These are phyloP conservation scores for Lagorchestes hirsutus DNA, from an alignment of 2,797 vertebrate genomes.

Conservation along the genomic window DNA sequence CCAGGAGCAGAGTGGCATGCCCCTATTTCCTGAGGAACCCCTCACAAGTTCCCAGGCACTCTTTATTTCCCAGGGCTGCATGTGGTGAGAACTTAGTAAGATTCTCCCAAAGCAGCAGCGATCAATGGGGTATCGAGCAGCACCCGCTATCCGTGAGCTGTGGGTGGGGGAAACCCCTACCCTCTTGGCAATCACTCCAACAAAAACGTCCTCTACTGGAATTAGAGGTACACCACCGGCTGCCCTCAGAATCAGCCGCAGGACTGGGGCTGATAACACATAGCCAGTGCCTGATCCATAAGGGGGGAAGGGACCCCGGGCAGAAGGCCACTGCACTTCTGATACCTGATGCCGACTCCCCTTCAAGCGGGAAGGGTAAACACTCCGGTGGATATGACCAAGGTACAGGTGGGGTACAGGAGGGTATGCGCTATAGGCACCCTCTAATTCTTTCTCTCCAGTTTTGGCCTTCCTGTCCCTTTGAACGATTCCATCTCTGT, in stretches of 20 bases:
- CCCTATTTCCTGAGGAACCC: slow-evolving; percentile 64
- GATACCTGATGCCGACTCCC: slow-evolving; percentile 88
- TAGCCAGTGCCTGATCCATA: slow-evolving; percentile 95
- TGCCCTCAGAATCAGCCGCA: slow-evolving; percentile 85
- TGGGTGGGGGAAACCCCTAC: slow-evolving; percentile 91
- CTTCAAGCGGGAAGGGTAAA: slow-evolving; percentile 86
- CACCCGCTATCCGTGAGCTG: slow-evolving; percentile 89
- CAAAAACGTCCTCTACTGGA: slow-evolving; percentile 91
- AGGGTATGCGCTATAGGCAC: slow-evolving; percentile 82
- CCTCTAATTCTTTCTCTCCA: slow-evolving; percentile 88
- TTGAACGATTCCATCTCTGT: slow-evolving; percentile 81
- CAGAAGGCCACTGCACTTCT: slow-evolving; percentile 80
- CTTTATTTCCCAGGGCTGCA: slow-evolving; percentile 88
- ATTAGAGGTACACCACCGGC: slow-evolving; percentile 81
- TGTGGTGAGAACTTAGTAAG: slow-evolving; percentile 90
- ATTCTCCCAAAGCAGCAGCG: slow-evolving; percentile 91
- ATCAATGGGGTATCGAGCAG: slow-evolving; percentile 86
- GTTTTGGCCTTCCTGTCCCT: slow-evolving; percentile 70
- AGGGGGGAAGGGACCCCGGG: slow-evolving; percentile 87
- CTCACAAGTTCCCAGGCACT: slow-evolving; percentile 85
- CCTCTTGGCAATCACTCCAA: slow-evolving; percentile 88
- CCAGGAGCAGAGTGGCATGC: slow-evolving; percentile 86
- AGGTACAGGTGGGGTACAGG: slow-evolving; percentile 85
- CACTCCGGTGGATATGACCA: slow-evolving; percentile 90
- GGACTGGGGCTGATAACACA: slow-evolving; percentile 88